Evolutionary conservation across 1,140 invertebrate species (phyloP), one percentile per base, ranked within the genome.

Genomic region (Lasioglossum albipes): DNA sequence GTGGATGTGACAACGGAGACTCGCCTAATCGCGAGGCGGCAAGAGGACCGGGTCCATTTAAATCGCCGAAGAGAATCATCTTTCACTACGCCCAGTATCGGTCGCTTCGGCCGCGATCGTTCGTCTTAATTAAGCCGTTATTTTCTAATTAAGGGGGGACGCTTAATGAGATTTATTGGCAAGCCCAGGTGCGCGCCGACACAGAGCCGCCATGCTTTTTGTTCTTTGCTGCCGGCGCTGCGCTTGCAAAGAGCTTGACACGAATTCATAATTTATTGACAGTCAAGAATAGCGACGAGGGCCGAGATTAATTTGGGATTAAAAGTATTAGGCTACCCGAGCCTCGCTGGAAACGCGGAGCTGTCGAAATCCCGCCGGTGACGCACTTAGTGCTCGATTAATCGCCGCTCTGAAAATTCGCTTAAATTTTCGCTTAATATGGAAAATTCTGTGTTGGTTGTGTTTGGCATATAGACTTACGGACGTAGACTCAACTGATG

Each of bases 111-210:
- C 18, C 42, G 57, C 41, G 83, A 81, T 88, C 90, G 86, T 90
- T 88, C 84, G 79, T 91, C 89, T 90, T 88, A 86, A 91, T 90
- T 90, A 88, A 86, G 78, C 79, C 77, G 85, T 90, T 88, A 89
- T 89, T 89, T 89, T 82, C 85, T 85, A 89, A 91, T 90, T 89
- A 84, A 84, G 74, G 81, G 71, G 74, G 83, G 87, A 89, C 86
- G 81, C 84, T 83, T 90, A 88, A 91, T 90, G 86, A 84, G 84
- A 90, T 90, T 90, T 87, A 90, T 88, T 82, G 87, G 62, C 81
- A 78, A 79, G 76, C 79, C 31, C 36, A 41, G 59, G 59, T 61
- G 59, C 59, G n/a, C 59, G n/a, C 59, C n/a, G 10, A 27, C 59
- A 41, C 62, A 7, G 62, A 65, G 16, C 22, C 9, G 7, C 13